These are phyloP conservation scores for Chionomys nivalis DNA, from an alignment of 2,113 vertebrate species.

Conservation along the genomic window DNA sequence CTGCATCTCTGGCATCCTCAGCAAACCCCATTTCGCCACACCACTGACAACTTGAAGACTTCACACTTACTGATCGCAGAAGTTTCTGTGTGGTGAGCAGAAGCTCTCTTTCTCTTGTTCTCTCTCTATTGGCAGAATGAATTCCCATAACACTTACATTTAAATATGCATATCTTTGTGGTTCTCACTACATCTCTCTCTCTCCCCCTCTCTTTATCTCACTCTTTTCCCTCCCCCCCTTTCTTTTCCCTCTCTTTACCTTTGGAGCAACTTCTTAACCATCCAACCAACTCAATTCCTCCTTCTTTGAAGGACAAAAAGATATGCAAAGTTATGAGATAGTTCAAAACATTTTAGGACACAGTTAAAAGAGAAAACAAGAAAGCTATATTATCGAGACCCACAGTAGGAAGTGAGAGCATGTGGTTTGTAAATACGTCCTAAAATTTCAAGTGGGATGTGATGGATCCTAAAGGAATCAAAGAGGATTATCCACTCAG, in stretches of 20 bases:
- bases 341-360: constrained; percentile 17
- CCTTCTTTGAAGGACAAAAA: background rate
- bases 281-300: background rate
- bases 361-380: constrained; percentile 33
- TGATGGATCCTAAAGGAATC: background rate
- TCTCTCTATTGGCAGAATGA: background rate
- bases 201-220: too few relatives aligned
- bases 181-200: too few relatives aligned
- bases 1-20: constrained; percentile 75
- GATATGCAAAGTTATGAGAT: background rate
- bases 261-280: background rate
- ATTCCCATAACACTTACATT: too few relatives aligned
- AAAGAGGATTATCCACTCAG: background rate
- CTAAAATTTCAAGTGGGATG: background rate
- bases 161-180: too few relatives aligned
- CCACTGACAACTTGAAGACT: constrained; percentile 66
- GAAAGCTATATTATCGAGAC: constrained; percentile 51
- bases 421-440: constrained; percentile 5
- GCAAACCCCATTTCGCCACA: constrained; percentile 66
- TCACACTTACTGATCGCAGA: constrained; percentile 71
- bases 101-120: constrained; percentile 52
- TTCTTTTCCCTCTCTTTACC: background rate
- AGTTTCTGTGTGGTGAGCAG: constrained; percentile 55
- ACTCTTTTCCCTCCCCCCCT: accelerated
- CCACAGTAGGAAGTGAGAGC: constrained; percentile 23